phyloP scores from a whole-genome alignment of 2,888 invertebrate genomes.

The Lepetodrilus schrolli region DNA sequence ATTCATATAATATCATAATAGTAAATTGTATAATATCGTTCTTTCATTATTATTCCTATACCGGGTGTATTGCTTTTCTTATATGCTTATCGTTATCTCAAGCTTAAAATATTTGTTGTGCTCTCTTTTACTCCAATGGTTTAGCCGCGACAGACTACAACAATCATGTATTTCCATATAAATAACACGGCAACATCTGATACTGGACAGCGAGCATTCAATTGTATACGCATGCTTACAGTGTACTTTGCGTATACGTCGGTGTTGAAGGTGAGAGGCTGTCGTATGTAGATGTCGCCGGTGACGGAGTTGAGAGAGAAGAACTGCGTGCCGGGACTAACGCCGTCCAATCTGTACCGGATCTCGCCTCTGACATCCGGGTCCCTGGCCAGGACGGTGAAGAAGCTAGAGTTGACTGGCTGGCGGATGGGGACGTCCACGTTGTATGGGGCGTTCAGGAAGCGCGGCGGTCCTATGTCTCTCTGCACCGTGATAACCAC shows the following conservation, averaged over 20 bases:
- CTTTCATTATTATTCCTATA: neutral
- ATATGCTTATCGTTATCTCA: neutral
- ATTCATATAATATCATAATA: neutral
- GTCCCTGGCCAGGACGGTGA: slow-evolving; percentile 49
- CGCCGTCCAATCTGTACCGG: slow-evolving; percentile 53
- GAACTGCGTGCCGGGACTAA: slow-evolving; percentile 51
- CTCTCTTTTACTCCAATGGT: too few species aligned
- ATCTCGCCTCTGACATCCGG: slow-evolving; percentile 51
- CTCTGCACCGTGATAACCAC: slow-evolving; percentile 58
- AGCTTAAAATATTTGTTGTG: neutral
- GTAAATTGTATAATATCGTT: neutral
- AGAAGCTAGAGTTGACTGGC: slow-evolving; percentile 50
- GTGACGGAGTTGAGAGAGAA: slow-evolving; percentile 54
- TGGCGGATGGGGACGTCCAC: slow-evolving; percentile 58
- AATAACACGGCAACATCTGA: too few species aligned
- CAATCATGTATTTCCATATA: too few species aligned
- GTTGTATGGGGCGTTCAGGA: slow-evolving; percentile 54
- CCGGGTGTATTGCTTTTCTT: neutral
- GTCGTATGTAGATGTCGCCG: slow-evolving; percentile 50
- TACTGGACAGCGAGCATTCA: neutral
- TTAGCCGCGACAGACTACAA: neutral
- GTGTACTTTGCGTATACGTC: slow-evolving; percentile 38
- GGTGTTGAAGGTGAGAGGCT: slow-evolving; percentile 15
- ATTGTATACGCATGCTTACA: slow-evolving; percentile 4
- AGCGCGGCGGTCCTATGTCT: slow-evolving; percentile 59